phyloP scores from a whole-genome alignment of 1,140 invertebrate species.

The Archivesica marissinica region DNA sequence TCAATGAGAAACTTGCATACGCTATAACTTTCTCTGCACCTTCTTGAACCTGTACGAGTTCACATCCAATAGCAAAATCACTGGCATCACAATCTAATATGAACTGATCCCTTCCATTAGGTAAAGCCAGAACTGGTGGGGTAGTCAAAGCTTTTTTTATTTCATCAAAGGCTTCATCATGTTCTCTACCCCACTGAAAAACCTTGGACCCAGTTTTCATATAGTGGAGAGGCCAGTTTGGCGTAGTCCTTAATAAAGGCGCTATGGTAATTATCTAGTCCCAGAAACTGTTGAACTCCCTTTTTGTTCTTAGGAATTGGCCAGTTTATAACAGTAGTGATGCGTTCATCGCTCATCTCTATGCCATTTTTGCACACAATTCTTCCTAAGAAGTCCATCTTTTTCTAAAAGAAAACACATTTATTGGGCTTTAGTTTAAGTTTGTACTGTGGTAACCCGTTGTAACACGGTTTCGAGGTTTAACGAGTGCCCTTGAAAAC shows the following conservation, averaged over 20 bases:
- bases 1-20: background rate
- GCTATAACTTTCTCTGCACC: background rate
- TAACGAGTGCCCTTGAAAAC: background rate
- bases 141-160: background rate
- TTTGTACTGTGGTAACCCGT: conserved; percentile 19
- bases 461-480: background rate
- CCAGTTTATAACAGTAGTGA: background rate
- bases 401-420: background rate
- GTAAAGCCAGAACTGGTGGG: conserved; percentile 12
- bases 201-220: background rate
- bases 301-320: background rate
- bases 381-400: conserved; percentile 20
- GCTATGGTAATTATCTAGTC: conserved; percentile 14
- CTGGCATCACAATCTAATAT: background rate
- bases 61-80: too few species aligned
- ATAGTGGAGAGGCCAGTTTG: background rate
- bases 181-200: background rate
- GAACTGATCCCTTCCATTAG: background rate
- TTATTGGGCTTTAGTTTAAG: conserved; percentile 29
- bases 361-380: background rate
- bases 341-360: background rate
- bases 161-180: background rate
- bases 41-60: too few species aligned
- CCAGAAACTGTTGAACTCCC: conserved; percentile 2
- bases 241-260: conserved; percentile 22